Base-by-base conservation (phyloP, 2,113 vertebrate genomes). In the Rhinogobius similis region DNA sequence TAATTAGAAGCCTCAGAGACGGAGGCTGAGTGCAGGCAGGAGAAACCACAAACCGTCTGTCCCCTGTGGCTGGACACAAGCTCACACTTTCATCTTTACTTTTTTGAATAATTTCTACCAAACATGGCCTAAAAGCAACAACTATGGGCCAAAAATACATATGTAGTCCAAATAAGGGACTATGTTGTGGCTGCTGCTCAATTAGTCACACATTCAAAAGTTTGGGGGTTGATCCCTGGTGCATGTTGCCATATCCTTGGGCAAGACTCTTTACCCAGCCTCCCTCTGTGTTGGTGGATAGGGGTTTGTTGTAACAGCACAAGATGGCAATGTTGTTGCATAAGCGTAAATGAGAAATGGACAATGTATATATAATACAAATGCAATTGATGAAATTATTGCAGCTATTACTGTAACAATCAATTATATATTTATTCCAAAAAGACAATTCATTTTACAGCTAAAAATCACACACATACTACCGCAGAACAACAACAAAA, bases 41-140 rank as follows among this genome's bases (percentile, higher is more conserved):
- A 72, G 38, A 23, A 65, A 63, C 27, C 72, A 80, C 41, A 73
- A 73, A 70, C 39, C 55, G 66, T 64, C 50, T 9, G 43, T 27
- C 52, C 72, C 73, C 68, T 14, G 69, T 18, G 72, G 39, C 67
- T 43, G 59, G 53, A 56, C 24, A 70, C 73, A 43, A 72, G 27
- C 27, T 32, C 61, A 70, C 39, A 39, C 70, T 70, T 73, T 62
- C 52, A 52, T 23, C 61, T 59, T 65, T 56, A 67, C 61, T 70
- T 83, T 75, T 67, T 65, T 81, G 36, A 70, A 21, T 52, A 11
- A 4, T 24, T 13, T 52, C 21, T 52, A 23, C 21, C n/a, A 52
- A 23, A 23, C n/a, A 24, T 23, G 21, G 7, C 20, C 50, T 52
- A 52, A 23, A 52, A 52, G 21, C 50, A 52, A 52, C 21, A 52